Evolutionary conservation across 1,140 invertebrate genomes (phyloP).

Genomic region (Pogonomyrmex barbatus): DNA sequence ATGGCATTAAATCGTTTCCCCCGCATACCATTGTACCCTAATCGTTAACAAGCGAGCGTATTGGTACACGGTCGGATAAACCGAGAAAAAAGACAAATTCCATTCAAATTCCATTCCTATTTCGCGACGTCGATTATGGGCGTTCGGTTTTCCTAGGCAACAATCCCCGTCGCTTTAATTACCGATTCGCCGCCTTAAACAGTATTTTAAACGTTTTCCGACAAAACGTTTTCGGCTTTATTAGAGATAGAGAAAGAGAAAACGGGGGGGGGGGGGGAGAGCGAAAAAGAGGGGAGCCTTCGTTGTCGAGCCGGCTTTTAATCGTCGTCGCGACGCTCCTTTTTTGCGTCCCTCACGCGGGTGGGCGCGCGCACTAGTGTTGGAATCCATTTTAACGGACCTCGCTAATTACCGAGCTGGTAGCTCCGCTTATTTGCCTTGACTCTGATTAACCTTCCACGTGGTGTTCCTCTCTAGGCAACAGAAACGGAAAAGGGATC

Average conservation of each 20-base stretch:
- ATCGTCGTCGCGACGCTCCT: constrained; percentile 67
- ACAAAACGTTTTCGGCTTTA: constrained; percentile 64
- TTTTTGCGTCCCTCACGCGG: constrained; percentile 62
- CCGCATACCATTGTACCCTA: neutral
- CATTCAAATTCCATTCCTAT: neutral
- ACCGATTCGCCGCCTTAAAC: constrained; percentile 41
- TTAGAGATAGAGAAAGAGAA: constrained; percentile 25
- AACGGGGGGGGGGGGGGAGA: constrained; percentile 25
- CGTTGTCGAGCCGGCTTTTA: constrained; percentile 70
- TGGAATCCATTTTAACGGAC: constrained; percentile 78
- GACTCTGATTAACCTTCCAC: constrained; percentile 80
- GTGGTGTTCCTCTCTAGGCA: constrained; percentile 36
- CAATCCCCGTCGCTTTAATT: constrained; percentile 49
- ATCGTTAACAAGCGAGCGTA: neutral
- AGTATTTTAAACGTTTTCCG: constrained; percentile 54
- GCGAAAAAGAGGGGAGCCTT: constrained; percentile 49
- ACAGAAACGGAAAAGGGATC: constrained; percentile 66
- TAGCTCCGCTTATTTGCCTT: constrained; percentile 78
- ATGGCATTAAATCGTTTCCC: neutral
- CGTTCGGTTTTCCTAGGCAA: constrained; percentile 14
- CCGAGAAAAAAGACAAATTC: neutral
- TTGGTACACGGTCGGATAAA: neutral
- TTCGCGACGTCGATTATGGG: neutral
- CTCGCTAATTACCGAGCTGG: constrained; percentile 78
- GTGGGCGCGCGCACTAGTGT: constrained; percentile 62